Percentiles rank a stretch among this genome's conserved stretches.
phyloP scores from a whole-genome alignment of 2,888 invertebrate species.

The Sinodicranocentrus sp. region DNA sequence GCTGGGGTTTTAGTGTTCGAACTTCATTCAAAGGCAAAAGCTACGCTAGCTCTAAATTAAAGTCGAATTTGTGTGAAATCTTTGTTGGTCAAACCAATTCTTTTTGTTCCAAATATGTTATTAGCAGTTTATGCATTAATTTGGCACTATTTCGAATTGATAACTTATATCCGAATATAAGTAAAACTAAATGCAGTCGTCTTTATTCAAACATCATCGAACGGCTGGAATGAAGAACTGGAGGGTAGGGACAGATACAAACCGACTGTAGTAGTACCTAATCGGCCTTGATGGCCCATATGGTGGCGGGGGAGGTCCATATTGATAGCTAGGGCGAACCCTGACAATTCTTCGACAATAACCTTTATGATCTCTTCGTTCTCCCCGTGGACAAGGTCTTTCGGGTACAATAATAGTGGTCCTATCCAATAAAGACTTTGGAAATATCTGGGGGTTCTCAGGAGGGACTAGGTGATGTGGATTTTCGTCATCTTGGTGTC shows the following conservation, averaged over 20 bases:
- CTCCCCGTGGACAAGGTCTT: conserved; percentile 70
- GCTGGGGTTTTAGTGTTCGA: too few species aligned
- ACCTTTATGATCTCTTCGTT: conserved; percentile 72
- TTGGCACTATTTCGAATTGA: too few species aligned
- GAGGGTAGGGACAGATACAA: conserved; percentile 74
- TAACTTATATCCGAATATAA: too few species aligned
- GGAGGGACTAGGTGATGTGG: conserved; percentile 37
- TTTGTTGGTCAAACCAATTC: too few species aligned
- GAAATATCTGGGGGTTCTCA: conserved; percentile 54
- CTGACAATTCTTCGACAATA: conserved; percentile 73
- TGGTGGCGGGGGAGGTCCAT: conserved; percentile 67
- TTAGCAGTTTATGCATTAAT: too few species aligned
- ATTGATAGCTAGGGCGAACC: conserved; percentile 69
- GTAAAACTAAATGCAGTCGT: too few species aligned
- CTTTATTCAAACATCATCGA: too few species aligned
- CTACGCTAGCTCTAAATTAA: too few species aligned
- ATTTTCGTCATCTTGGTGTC: conserved; percentile 25
- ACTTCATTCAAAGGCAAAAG: too few species aligned
- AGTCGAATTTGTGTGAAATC: too few species aligned
- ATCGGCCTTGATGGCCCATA: conserved; percentile 63
- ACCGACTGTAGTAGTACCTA: conserved; percentile 74
- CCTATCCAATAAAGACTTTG: conserved; percentile 64
- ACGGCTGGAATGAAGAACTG: conserved; percentile 74
- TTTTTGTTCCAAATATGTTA: too few species aligned
- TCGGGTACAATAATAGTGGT: conserved; percentile 76